Percentiles rank a stretch among this genome's conserved stretches.
Conservation (phyloP, 2,113 vertebrate species). For the Seriola rivoliana region DNA sequence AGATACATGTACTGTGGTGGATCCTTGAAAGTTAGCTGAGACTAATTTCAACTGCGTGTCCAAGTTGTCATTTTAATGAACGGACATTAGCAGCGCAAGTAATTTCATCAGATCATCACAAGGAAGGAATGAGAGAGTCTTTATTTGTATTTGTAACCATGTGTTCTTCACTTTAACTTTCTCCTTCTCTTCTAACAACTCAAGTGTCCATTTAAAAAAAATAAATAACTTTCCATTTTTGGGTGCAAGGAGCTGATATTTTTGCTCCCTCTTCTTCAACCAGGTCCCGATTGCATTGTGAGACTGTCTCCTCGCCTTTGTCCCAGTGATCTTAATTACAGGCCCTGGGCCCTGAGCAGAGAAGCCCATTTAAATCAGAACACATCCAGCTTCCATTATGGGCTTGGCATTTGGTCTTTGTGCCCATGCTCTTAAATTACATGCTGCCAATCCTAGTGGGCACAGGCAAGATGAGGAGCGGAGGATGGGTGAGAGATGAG, state of each 20-base stretch:
- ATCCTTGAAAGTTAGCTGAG: conserved; percentile 74
- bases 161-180: conserved; percentile 43
- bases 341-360: conserved; percentile 80
- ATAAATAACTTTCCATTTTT: conserved; percentile 65
- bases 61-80: conserved; percentile 63
- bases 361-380: conserved; percentile 85
- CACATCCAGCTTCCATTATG: conserved; percentile 85
- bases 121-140: conserved; percentile 7
- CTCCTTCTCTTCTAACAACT: conserved; percentile 23
- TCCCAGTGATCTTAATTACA: conserved; percentile 87
- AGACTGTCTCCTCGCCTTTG: conserved; percentile 83
- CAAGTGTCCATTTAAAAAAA: conserved; percentile 61
- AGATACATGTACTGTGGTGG: conserved; percentile 63
- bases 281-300: conserved; percentile 81
- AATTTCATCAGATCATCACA: conserved; percentile 55
- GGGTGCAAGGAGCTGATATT: conserved; percentile 68
- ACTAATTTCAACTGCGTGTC: conserved; percentile 56
- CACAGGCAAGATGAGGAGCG: conserved; percentile 79
- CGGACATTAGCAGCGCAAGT: conserved; percentile 6
- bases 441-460: conserved; percentile 87
- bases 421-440: conserved; percentile 88
- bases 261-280: conserved; percentile 73
- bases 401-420: conserved; percentile 88
- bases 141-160: not conserved
- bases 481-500: conserved; percentile 79